Conservation (phyloP, 2,888 invertebrate genomes). For the Nephrotoma appendiculata region DNA sequence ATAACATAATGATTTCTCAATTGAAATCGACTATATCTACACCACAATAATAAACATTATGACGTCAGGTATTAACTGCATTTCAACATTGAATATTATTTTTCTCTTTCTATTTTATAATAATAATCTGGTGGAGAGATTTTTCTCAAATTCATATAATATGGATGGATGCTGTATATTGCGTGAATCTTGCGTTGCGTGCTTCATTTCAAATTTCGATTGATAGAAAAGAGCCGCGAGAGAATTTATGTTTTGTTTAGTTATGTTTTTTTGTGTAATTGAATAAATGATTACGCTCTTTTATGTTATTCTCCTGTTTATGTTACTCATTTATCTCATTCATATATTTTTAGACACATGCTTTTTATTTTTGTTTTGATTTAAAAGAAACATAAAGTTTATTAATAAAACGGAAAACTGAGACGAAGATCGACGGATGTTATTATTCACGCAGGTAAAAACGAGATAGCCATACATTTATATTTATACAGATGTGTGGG, state of each 20-base stretch:
- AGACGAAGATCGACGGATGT: background rate
- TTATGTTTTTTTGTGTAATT: background rate
- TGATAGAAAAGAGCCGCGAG: background rate
- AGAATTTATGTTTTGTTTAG: background rate
- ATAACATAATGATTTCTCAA: background rate
- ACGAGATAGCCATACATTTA: background rate
- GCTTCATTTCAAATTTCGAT: background rate
- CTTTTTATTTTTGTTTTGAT: background rate
- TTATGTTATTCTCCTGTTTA: background rate
- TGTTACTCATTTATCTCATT: background rate
- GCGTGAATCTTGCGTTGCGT: background rate
- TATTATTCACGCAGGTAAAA: background rate
- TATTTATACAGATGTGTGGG: background rate
- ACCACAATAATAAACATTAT: background rate
- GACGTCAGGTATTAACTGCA: background rate
- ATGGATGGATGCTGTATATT: background rate
- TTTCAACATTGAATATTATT: background rate
- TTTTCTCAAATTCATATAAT: background rate
- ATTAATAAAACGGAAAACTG: background rate
- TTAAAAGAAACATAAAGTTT: background rate
- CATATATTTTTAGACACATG: background rate
- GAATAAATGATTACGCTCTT: background rate
- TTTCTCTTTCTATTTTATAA: background rate
- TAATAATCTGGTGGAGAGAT: background rate
- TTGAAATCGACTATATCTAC: background rate